phyloP scores from a whole-genome alignment of 2,797 vertebrate genomes.

The Arrhamphus sclerolepis region DNA sequence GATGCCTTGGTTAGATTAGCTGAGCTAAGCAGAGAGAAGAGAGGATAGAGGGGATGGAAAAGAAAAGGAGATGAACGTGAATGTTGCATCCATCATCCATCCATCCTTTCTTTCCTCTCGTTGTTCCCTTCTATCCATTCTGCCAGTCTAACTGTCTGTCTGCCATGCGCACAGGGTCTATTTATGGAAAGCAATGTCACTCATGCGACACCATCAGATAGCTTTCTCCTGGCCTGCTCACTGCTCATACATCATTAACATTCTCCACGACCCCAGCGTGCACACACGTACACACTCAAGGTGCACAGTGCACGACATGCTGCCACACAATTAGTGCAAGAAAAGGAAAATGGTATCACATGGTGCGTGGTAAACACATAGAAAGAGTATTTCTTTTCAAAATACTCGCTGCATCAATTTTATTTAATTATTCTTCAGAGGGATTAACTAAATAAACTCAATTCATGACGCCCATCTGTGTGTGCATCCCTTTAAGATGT shows the following conservation, averaged over 20 bases:
- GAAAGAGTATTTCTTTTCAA: conserved; percentile 6
- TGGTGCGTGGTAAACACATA: conserved; percentile 6
- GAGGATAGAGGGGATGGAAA: background rate
- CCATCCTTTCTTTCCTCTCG: conserved; percentile 23
- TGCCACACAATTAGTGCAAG: conserved; percentile 50
- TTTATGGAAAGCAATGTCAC: conserved; percentile 84
- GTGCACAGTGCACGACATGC: conserved; percentile 28
- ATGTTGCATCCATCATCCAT: conserved; percentile 40
- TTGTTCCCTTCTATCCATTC: conserved; percentile 40
- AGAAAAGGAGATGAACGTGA: conserved; percentile 15
- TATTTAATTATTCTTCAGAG: conserved; percentile 1
- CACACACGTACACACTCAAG: conserved; percentile 12
- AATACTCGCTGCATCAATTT: background rate
- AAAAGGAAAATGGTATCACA: conserved; percentile 30
- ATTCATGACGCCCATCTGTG: background rate
- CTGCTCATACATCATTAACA: conserved; percentile 82
- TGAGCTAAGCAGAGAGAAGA: conserved; percentile 38
- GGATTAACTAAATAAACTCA: background rate
- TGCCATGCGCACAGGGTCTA: conserved; percentile 65
- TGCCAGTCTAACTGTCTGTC: conserved; percentile 47
- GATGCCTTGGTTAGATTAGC: conserved; percentile 35
- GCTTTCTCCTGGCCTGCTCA: conserved; percentile 73
- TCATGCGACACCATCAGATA: conserved; percentile 80
- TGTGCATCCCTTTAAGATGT: background rate
- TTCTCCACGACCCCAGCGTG: conserved; percentile 59